Evolutionary conservation across 2,888 invertebrate species (phyloP).

Genomic region (Hydrotaea diabolus): DNA sequence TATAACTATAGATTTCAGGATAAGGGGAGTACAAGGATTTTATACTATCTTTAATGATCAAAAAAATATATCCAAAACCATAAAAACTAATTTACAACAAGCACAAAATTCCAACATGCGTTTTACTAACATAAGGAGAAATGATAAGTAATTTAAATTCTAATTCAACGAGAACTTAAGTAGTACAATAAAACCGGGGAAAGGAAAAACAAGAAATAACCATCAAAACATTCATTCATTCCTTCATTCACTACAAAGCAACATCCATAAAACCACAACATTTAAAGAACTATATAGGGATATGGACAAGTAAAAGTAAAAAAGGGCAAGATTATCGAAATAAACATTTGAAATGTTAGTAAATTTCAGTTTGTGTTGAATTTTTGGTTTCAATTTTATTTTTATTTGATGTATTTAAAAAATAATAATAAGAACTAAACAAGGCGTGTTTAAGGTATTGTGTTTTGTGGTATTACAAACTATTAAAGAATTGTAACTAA

Average conservation of each 20-base stretch:
- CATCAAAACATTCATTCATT: too few species aligned
- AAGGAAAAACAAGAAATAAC: background rate
- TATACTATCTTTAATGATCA: background rate
- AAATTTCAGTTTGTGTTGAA: slow-evolving; percentile 31
- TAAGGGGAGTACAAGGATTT: background rate
- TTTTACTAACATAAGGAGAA: too few species aligned
- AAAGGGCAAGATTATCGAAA: slow-evolving; percentile 1
- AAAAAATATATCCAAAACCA: background rate
- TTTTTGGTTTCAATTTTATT: slow-evolving; percentile 39
- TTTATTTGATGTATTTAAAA: background rate
- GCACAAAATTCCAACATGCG: slow-evolving; percentile 23
- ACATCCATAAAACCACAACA: background rate
- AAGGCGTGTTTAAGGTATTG: background rate
- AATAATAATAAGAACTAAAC: background rate
- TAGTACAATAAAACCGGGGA: background rate
- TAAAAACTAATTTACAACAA: background rate
- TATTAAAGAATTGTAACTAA: background rate
- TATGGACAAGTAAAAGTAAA: slow-evolving; percentile 10
- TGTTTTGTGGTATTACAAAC: background rate
- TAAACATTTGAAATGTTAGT: slow-evolving; percentile 44
- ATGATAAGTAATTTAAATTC: too few species aligned
- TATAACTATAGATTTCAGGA: background rate
- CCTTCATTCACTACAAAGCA: too few species aligned
- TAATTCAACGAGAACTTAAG: too few species aligned
- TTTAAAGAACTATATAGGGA: too few species aligned